Evolutionary conservation across 2,113 vertebrate genomes (phyloP).

Genomic region (Atractosteus spatula): DNA sequence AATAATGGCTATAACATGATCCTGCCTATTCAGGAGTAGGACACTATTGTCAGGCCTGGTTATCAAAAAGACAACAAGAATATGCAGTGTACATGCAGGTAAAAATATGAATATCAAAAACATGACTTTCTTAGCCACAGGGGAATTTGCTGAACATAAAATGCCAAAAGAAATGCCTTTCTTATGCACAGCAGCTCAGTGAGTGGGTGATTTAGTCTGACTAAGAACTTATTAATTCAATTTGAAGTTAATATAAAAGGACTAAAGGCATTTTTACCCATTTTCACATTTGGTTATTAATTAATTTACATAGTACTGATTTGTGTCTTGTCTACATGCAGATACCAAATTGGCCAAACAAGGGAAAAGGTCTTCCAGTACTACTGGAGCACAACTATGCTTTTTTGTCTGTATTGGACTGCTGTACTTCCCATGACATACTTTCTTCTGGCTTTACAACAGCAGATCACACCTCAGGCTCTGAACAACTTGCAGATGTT

Average conservation of each 20-base stretch:
- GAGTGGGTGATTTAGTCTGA: neutral
- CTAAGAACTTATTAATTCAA: conserved; percentile 1
- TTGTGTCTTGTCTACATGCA: neutral
- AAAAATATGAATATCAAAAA: neutral
- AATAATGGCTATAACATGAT: too few species aligned
- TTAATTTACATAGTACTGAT: neutral
- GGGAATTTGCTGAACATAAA: neutral
- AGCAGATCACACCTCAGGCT: neutral
- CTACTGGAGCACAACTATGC: neutral
- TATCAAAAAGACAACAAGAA: neutral
- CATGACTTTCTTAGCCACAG: neutral
- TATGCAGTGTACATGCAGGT: neutral
- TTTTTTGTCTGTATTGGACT: neutral
- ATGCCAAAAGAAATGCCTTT: neutral
- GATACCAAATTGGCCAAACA: neutral
- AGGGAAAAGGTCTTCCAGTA: neutral
- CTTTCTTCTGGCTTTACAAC: neutral
- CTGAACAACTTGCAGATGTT: neutral
- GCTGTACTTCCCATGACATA: neutral
- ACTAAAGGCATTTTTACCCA: neutral
- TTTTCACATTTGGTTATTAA: neutral
- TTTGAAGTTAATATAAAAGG: neutral
- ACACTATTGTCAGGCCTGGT: too few species aligned
- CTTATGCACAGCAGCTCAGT: neutral
- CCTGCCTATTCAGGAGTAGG: too few species aligned